Base-by-base conservation (phyloP, 1,140 invertebrate species). In the Antheraea mylitta region DNA sequence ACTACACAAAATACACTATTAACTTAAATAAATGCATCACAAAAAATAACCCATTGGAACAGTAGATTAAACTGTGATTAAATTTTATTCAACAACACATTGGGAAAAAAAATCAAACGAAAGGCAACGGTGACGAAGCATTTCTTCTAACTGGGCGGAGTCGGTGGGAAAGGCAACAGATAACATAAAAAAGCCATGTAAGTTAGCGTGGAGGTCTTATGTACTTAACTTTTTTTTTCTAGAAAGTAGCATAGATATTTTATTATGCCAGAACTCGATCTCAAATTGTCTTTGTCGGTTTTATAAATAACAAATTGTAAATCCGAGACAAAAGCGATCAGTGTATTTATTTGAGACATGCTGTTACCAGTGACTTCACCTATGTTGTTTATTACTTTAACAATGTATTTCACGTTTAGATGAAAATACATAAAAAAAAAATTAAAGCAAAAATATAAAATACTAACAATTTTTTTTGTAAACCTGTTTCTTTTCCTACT, bases 1-100 rank as follows among this genome's bases (percentile, higher is more conserved):
- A 53, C 18, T 63, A 66, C 62, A 62, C 62, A 62, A 59, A 67
- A 61, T 61, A 64, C 63, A 64, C 67, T 66, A 69, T 72, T 63
- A 71, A 71, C 70, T 67, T 48, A 72, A 72, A 73, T 71, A 74
- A 74, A 77, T 60, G 45, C 48, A 67, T 67, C 69, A 88, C 77
- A 87, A 85, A 88, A 87, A 83, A 71, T 74, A 72, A 72, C 76
- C 85, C 83, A 90, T 87, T 83, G 82, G 81, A 85, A 87, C 78
- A 82, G 81, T 83, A 90, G 85, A 90, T 90, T 90, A 87, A 82
- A 85, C 63, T 86, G 74, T 88, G 87, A 90, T 90, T 90, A 88
- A 87, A 88, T 87, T 90, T 86, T 83, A 83, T 83, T 83, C 76
- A 67, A 66, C 61, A 72, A 66, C 68, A 67, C 71, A 81, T 77